Evolutionary conservation across 1,140 invertebrate genomes (phyloP).

Genomic region (Atta texana): DNA sequence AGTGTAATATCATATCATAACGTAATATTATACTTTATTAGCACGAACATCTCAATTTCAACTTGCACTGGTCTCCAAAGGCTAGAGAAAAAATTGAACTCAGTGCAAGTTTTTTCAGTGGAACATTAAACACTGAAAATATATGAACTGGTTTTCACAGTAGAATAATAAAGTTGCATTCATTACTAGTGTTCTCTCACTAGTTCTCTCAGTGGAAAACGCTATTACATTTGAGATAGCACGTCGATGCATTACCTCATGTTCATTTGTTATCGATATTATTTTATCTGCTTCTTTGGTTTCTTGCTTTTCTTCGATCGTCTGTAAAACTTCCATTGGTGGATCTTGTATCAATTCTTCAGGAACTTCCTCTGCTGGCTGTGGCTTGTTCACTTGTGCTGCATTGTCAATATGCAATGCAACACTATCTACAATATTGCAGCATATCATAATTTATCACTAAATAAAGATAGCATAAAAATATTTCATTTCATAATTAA

Average conservation of each 20-base stretch:
- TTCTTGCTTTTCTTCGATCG: conserved; percentile 43
- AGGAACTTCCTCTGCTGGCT: conserved; percentile 36
- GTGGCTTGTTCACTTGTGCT: conserved; percentile 12
- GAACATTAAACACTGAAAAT: too few species aligned
- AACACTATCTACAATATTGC: conserved; percentile 55
- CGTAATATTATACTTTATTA: too few species aligned
- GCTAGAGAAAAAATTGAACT: too few species aligned
- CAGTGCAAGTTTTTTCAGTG: too few species aligned
- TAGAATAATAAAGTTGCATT: too few species aligned
- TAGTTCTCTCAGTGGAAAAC: too few species aligned
- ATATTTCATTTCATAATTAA: conserved; percentile 29
- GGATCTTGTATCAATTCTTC: conserved; percentile 21
- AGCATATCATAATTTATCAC: conserved; percentile 18
- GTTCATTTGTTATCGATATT: conserved; percentile 23
- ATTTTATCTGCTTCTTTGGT: conserved; percentile 24
- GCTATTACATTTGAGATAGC: too few species aligned
- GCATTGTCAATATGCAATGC: conserved; percentile 52
- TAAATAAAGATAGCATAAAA: not conserved
- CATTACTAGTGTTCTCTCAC: too few species aligned
- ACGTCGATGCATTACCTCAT: conserved; percentile 38
- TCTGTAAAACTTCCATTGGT: conserved; percentile 23
- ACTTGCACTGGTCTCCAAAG: too few species aligned
- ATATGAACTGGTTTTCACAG: too few species aligned
- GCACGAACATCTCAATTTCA: too few species aligned
- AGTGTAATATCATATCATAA: too few species aligned